Percentiles rank a stretch among this genome's conserved stretches.
These are phyloP conservation scores for Leptopilina boulardi DNA, from an alignment of 1,140 invertebrate species.

Conservation along the genomic window DNA sequence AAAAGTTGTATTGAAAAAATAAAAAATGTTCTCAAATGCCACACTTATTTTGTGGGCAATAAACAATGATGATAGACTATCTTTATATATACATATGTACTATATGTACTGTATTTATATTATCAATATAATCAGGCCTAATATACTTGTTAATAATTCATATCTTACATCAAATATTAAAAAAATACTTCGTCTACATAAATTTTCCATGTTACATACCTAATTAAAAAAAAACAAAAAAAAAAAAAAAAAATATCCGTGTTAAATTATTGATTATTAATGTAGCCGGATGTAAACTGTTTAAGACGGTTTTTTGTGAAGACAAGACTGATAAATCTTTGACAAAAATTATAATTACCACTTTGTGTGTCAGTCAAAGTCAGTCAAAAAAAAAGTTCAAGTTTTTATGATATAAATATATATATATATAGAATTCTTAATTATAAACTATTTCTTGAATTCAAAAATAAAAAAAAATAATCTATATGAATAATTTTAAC, in stretches of 20 bases:
- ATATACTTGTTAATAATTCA: constrained; percentile 74
- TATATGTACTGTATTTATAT: constrained; percentile 46
- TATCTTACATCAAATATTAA: constrained; percentile 66
- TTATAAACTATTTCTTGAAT: too few species aligned
- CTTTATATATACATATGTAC: constrained; percentile 44
- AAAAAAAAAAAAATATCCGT: constrained; percentile 19
- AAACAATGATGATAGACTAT: constrained; percentile 40
- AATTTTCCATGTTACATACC: constrained; percentile 67
- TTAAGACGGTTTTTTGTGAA: neutral
- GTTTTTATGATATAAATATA: too few species aligned
- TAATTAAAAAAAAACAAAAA: constrained; percentile 45
- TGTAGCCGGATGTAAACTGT: neutral
- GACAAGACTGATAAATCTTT: neutral
- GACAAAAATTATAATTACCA: neutral
- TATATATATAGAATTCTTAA: too few species aligned
- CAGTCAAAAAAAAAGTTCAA: too few species aligned
- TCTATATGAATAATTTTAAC: too few species aligned
- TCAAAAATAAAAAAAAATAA: too few species aligned
- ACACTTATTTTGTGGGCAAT: neutral
- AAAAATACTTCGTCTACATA: constrained; percentile 66
- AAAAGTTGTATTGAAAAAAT: too few species aligned
- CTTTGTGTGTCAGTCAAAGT: too few species aligned
- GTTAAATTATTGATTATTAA: constrained; percentile 22
- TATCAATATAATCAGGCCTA: constrained; percentile 73
- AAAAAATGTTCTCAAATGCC: neutral